A percentile compares a stretch with the other conserved stretches of the same genome.
Evolutionary conservation across 2,888 invertebrate genomes (phyloP).

Genomic region (Tridacna crocea): DNA sequence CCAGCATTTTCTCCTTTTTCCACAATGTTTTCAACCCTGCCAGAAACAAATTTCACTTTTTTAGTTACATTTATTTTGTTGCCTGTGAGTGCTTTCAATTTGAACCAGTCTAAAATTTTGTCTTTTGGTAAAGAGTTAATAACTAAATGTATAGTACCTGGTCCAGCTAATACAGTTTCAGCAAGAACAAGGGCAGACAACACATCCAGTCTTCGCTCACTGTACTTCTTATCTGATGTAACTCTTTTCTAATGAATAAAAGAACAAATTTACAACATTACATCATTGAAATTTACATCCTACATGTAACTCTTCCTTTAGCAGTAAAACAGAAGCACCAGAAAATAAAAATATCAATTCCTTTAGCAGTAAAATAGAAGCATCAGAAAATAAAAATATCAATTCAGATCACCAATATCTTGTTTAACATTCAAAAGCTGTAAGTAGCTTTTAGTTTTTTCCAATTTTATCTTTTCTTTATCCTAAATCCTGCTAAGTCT

Average conservation of each 20-base stretch:
- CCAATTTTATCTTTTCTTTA: too few relatives aligned
- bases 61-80: too few relatives aligned
- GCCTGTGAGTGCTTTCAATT: too few relatives aligned
- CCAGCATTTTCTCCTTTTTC: background rate
- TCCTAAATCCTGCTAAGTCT: too few relatives aligned
- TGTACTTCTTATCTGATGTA: constrained; percentile 82
- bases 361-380: too few relatives aligned
- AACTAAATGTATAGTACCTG: constrained; percentile 72
- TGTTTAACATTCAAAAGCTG: too few relatives aligned
- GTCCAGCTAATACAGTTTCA: constrained; percentile 84
- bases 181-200: constrained; percentile 91
- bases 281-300: background rate
- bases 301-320: background rate
- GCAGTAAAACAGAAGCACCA: too few relatives aligned
- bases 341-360: background rate
- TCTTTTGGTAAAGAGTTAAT: too few relatives aligned
- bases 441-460: too few relatives aligned
- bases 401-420: too few relatives aligned
- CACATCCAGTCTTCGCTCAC: constrained; percentile 82
- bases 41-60: background rate
- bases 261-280: background rate
- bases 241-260: constrained; percentile 81
- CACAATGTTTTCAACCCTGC: background rate
- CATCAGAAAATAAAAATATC: too few relatives aligned
- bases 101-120: too few relatives aligned